Evolutionary conservation across 2,797 vertebrate genomes (phyloP).

Genomic region (Catamblyrhynchus diadema): DNA sequence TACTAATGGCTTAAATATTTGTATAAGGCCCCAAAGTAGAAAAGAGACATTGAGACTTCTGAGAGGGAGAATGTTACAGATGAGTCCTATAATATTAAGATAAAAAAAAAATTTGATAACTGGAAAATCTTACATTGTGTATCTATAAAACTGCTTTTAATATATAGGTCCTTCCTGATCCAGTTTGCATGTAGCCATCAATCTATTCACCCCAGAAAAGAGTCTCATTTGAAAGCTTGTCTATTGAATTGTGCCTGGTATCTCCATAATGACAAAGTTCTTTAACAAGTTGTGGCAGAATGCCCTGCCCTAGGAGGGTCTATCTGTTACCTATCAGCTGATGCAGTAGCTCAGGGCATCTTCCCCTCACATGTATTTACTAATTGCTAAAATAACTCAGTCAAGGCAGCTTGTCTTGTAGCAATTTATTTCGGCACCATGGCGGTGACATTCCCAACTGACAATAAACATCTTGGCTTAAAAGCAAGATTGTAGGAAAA

Average conservation of each 20-base stretch:
- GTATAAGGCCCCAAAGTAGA: background rate
- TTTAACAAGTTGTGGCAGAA: background rate
- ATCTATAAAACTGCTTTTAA: background rate
- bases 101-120: background rate
- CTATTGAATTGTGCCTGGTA: background rate
- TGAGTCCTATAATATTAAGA: background rate
- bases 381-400: background rate
- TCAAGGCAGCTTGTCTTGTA: background rate
- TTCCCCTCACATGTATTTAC: background rate
- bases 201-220: background rate
- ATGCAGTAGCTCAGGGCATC: background rate
- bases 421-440: background rate
- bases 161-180: background rate
- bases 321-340: background rate
- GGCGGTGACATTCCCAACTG: background rate
- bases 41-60: background rate
- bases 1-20: background rate
- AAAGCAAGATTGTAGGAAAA: background rate
- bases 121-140: background rate
- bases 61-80: background rate
- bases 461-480: background rate
- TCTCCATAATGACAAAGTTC: background rate
- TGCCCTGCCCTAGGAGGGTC: background rate
- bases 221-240: background rate
- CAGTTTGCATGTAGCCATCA: background rate